Base-by-base conservation (phyloP, 2,113 vertebrate genomes). In the Orientallactaga bullata region DNA sequence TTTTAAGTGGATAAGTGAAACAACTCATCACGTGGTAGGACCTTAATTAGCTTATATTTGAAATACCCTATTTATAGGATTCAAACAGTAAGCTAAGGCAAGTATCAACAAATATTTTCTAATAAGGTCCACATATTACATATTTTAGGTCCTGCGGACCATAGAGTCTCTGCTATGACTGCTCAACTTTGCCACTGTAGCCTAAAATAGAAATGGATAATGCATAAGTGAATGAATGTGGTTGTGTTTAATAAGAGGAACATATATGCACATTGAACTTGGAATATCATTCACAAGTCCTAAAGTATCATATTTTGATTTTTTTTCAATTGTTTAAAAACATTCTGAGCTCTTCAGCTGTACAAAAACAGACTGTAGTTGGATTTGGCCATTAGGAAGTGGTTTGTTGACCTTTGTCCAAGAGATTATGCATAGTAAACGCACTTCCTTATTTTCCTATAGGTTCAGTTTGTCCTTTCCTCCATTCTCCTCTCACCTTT, bases 401-500 rank as follows among this genome's bases (percentile, higher is more conserved):
- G 16, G 15, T 76, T 28, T 30, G 3, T n/a, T 2, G 0, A 42
- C n/a, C 58, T 9, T 20, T 28, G 23, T 4, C 10, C 72, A 80
- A 51, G 55, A 5, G 5, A 1, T 0, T 12, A 4, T 26, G 18
- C 35, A 39, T 13, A 20, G 24, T 47, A 63, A 47, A 58, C 55
- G 11, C 26, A 51, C 11, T 35, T 77, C 84, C 69, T 58, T 12
- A 24, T 12, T 51, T 55, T 15, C 17, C 1, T 24, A 12, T 9
- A 18, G 11, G 6, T 51, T 47, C 71, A 21, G 35, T 28, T 73
- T 35, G 0, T 20, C 65, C 39, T 12, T 26, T 60, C 71, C 18
- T 42, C 47, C 1, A 6, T 9, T 30, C 23, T 30, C 69, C 73
- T 47, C 93, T 66, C 97, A 98, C 98, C 96, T 97, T 97, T 79